Evolutionary conservation across 2,888 invertebrate species (phyloP).

Genomic region (Campaea margaritaria): DNA sequence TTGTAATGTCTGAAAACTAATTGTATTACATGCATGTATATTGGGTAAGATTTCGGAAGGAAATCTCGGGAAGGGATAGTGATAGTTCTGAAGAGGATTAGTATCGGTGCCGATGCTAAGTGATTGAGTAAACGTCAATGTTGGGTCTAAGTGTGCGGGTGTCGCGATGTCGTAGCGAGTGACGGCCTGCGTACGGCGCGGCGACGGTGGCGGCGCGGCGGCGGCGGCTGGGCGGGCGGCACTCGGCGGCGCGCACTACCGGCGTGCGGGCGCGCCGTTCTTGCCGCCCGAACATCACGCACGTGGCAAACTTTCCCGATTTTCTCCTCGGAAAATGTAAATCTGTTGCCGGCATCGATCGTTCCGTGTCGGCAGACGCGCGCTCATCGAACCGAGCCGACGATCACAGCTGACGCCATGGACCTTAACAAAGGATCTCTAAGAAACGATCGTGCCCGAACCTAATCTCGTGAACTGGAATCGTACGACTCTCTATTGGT

Average conservation of each 20-base stretch:
- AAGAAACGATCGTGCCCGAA: slow-evolving; percentile 47
- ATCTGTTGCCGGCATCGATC: slow-evolving; percentile 84
- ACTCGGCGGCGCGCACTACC: slow-evolving; percentile 81
- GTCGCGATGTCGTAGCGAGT: slow-evolving; percentile 40
- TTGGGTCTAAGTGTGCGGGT: slow-evolving; percentile 49
- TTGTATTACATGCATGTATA: slow-evolving; percentile 6
- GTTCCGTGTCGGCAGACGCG: slow-evolving; percentile 69
- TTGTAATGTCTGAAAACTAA: slow-evolving; percentile 6
- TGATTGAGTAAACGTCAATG: slow-evolving; percentile 62
- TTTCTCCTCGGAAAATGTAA: slow-evolving; percentile 83
- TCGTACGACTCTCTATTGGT: slow-evolving; percentile 62
- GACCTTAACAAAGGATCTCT: slow-evolving; percentile 75
- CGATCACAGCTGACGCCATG: slow-evolving; percentile 81
- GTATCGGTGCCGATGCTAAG: slow-evolving; percentile 55
- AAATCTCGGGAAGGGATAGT: slow-evolving; percentile 4
- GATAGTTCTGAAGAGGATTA: slow-evolving; percentile 32
- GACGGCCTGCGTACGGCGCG: slow-evolving; percentile 45
- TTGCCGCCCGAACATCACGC: slow-evolving; percentile 71
- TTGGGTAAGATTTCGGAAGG: slow-evolving; percentile 14
- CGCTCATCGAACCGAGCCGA: slow-evolving; percentile 69
- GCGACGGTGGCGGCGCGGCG: slow-evolving; percentile 43
- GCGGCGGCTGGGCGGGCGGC: slow-evolving; percentile 76
- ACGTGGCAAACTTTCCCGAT: slow-evolving; percentile 84
- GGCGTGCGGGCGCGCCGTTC: slow-evolving; percentile 82
- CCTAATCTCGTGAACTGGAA: slow-evolving; percentile 56